Percentiles rank a stretch among this genome's conserved stretches.
phyloP scores from a whole-genome alignment of 2,888 invertebrate species.

The Neocrepidodera transversa region DNA sequence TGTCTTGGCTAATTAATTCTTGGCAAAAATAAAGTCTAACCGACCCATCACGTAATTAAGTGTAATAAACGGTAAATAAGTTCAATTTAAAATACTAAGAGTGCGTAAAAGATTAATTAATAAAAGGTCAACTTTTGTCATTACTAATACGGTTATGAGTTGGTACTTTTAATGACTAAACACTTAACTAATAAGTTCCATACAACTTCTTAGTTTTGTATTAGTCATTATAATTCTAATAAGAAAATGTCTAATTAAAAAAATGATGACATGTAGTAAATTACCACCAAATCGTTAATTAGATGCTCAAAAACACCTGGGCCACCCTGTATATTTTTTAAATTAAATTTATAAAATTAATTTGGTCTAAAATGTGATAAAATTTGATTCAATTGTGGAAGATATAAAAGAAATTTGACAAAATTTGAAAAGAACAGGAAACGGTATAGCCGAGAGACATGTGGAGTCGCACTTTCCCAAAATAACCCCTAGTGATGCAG shows the following conservation, averaged over 20 bases:
- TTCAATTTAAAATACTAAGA: constrained; percentile 6
- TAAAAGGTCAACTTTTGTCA: not conserved
- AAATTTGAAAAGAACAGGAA: constrained; percentile 27
- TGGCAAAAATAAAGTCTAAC: not conserved
- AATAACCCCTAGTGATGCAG: constrained; percentile 36
- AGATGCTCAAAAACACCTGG: too few relatives aligned
- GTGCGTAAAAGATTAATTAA: not conserved
- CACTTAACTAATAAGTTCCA: not conserved
- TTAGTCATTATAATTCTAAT: too few relatives aligned
- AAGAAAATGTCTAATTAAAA: too few relatives aligned
- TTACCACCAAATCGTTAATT: too few relatives aligned
- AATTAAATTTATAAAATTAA: too few relatives aligned
- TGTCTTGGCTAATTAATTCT: not conserved
- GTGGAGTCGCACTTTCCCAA: constrained; percentile 35
- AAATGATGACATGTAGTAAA: too few relatives aligned
- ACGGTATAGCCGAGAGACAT: constrained; percentile 21
- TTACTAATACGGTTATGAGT: not conserved
- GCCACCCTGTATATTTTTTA: too few relatives aligned
- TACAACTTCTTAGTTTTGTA: too few relatives aligned
- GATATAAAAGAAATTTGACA: constrained; percentile 1
- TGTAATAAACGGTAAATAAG: constrained; percentile 5
- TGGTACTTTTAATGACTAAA: not conserved
- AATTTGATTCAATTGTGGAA: too few relatives aligned
- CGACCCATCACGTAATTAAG: not conserved
- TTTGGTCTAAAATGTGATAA: too few relatives aligned